Percentiles rank a stretch among this genome's conserved stretches.
Conservation (phyloP, 2,797 vertebrate species). For the Pelobates cultripes region DNA sequence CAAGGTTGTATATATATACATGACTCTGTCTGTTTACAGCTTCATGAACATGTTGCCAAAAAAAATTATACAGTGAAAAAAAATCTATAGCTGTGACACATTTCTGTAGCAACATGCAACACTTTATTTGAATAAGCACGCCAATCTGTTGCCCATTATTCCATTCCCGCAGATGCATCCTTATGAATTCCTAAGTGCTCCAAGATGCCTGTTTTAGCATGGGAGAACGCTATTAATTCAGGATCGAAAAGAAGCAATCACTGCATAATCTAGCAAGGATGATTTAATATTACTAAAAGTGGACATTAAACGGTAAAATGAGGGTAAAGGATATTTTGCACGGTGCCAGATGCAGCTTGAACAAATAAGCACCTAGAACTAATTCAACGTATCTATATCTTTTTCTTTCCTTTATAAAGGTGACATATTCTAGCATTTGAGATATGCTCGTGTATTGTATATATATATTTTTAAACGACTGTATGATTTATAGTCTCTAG, state of each 20-base stretch:
- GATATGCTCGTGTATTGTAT: constrained; percentile 71
- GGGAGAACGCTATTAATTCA: constrained; percentile 14
- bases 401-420: constrained; percentile 61
- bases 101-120: constrained; percentile 38
- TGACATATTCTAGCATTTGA: constrained; percentile 68
- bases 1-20: constrained; percentile 52
- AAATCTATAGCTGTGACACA: constrained; percentile 28
- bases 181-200: constrained; percentile 41
- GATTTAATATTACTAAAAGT: constrained; percentile 35
- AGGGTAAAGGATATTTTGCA: constrained; percentile 30
- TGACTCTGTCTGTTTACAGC: constrained; percentile 44
- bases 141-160: constrained; percentile 32
- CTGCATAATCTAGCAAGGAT: constrained; percentile 9
- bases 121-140: constrained; percentile 31
- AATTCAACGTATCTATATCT: constrained; percentile 7
- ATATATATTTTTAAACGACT: constrained; percentile 72
- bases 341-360: constrained; percentile 41
- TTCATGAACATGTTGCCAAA: constrained; percentile 30
- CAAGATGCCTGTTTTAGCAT: constrained; percentile 28
- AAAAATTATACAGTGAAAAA: constrained; percentile 25
- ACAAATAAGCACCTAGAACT: constrained; percentile 9
- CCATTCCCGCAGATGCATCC: constrained; percentile 35
- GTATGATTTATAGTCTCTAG: constrained; percentile 74
- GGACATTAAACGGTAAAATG: constrained; percentile 30
- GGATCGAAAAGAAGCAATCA: constrained; percentile 7